Base-by-base conservation (phyloP, 1,140 invertebrate genomes). In the Trichogramma pretiosum region DNA sequence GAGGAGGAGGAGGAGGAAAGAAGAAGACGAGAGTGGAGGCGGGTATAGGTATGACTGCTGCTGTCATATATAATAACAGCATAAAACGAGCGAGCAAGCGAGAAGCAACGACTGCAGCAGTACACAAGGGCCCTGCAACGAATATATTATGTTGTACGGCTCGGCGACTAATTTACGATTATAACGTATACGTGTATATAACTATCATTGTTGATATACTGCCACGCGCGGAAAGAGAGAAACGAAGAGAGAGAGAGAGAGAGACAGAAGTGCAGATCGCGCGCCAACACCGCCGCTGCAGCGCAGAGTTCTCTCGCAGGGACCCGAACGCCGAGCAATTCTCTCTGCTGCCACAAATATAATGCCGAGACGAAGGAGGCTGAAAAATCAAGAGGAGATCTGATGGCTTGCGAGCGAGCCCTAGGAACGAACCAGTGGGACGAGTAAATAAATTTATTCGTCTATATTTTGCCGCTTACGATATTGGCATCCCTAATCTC, bases 41-140 rank as follows among this genome's bases (percentile, higher is more conserved):
- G 50, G 59, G 62, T 57, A n/a, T n/a, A 61, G 56, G 65, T 68
- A 69, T 69, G 67, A 72, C 67, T 68, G 64, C 56, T 64, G 61
- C 67, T 72, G 69, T 70, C 70, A 68, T 72, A 72, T 72, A 72
- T 72, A 72, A 72, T 71, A 72, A 71, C 65, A 64, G 68, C 69
- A 70, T 72, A 72, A 70, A 72, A 72, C 68, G 70, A 67, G 70
- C 70, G 70, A 65, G 68, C 65, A 66, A 67, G 67, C 67, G 67
- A 66, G 65, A 70, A 67, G 58, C 63, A 63, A 64, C 62, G 65
- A 56, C n/a, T n/a, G 24, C 69, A 65, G 68, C 64, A 11, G 11
- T 66, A 67, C 66, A 66, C 64, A 70, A 66, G 58, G 62, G 62
- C 63, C 62, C 66, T 54, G 65, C 58, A 65, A 62, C 65, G 69